Evolutionary conservation across 2,797 vertebrate genomes (phyloP).

Genomic region (Microctenopoma lineatum): DNA sequence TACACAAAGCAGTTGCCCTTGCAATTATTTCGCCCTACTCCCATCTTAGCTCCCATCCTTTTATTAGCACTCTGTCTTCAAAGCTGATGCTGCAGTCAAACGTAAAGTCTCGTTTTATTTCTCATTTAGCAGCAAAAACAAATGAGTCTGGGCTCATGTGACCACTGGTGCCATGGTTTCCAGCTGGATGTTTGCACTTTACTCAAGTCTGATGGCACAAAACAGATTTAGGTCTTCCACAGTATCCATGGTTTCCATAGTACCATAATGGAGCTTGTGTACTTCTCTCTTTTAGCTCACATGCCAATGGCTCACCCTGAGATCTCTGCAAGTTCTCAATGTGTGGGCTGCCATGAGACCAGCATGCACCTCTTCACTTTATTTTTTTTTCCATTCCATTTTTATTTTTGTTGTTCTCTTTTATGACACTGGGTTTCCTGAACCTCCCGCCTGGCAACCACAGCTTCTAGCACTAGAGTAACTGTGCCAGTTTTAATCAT

Average conservation of each 20-base stretch:
- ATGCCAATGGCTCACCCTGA: constrained; percentile 66
- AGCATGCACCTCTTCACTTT: constrained; percentile 47
- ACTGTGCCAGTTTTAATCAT: constrained; percentile 49
- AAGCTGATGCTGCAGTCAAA: constrained; percentile 74
- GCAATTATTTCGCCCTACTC: constrained; percentile 45
- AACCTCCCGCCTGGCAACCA: constrained; percentile 59
- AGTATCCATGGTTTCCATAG: constrained; percentile 79
- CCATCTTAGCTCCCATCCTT: constrained; percentile 51
- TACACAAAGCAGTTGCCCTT: constrained; percentile 60
- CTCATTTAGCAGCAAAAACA: constrained; percentile 82
- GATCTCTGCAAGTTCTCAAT: constrained; percentile 69
- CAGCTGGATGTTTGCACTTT: constrained; percentile 67
- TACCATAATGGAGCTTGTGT: constrained; percentile 77
- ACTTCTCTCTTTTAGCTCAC: constrained; percentile 77
- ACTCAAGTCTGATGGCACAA: constrained; percentile 64
- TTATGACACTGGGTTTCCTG: constrained; percentile 69
- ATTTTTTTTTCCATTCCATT: constrained; percentile 6
- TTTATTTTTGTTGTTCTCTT: constrained; percentile 53
- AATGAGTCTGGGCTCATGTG: constrained; percentile 68
- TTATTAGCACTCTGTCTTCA: constrained; percentile 57
- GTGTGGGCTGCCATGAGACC: constrained; percentile 74
- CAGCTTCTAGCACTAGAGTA: constrained; percentile 52
- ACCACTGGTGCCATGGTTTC: constrained; percentile 72
- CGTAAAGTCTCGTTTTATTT: constrained; percentile 69
- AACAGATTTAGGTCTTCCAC: constrained; percentile 62